These are phyloP conservation scores for Noctilio leporinus DNA, from an alignment of 2,113 vertebrate species.

Conservation along the genomic window DNA sequence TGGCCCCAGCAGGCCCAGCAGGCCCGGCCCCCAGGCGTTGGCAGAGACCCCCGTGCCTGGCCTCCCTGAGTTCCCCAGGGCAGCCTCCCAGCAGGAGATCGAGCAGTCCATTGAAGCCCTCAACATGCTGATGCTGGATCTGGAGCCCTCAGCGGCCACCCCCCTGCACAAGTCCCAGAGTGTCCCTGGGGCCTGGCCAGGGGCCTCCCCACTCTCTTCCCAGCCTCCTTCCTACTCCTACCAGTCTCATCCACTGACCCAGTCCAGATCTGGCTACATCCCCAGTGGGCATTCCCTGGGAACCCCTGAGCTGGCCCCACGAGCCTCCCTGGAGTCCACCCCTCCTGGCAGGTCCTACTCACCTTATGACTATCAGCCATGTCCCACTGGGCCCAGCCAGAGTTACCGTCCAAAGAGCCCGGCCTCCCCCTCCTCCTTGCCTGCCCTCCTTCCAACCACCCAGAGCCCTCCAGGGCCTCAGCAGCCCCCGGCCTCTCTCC, in stretches of 20 bases:
- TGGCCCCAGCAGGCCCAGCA: constrained; percentile 68
- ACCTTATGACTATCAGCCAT: constrained; percentile 75
- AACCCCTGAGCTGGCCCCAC: constrained; percentile 24
- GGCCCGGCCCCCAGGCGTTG: constrained; percentile 74
- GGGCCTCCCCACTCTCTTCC: constrained; percentile 85
- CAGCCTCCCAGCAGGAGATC: constrained; percentile 91
- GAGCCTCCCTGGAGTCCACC: neutral
- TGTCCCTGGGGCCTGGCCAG: constrained; percentile 78
- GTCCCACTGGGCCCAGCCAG: constrained; percentile 29
- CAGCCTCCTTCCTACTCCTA: constrained; percentile 74
- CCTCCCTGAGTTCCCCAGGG: constrained; percentile 90
- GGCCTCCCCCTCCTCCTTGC: constrained; percentile 47
- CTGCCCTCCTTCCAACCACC: constrained; percentile 61
- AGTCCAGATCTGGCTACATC: constrained; percentile 71
- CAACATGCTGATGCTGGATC: constrained; percentile 94
- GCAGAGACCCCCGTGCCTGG: constrained; percentile 82
- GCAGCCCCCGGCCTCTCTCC: constrained; percentile 76
- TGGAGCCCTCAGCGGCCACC: constrained; percentile 80
- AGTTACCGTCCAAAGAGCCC: constrained; percentile 75
- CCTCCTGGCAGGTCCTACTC: constrained; percentile 63
- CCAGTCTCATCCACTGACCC: constrained; percentile 77
- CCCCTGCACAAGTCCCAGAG: constrained; percentile 90
- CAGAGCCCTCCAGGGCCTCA: constrained; percentile 71
- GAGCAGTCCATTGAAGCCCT: constrained; percentile 96
- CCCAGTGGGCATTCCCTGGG: constrained; percentile 56